Evolutionary conservation across 1,140 invertebrate genomes (phyloP), one percentile per base, ranked within the genome.

Genomic region (Papilio glaucus): DNA sequence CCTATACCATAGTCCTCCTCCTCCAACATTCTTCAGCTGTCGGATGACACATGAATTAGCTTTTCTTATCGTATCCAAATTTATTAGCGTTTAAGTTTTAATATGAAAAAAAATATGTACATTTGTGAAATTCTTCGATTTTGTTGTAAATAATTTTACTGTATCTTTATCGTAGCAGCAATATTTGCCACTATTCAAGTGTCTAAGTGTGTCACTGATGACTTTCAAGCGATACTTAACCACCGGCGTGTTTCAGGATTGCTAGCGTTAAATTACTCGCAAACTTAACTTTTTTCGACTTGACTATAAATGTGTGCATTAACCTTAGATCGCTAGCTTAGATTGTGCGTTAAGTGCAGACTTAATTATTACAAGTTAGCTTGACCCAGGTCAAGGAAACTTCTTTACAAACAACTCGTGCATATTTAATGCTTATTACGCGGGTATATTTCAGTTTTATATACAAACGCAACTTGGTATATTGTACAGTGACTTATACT

Each of bases 231-330:
- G 7, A 53, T 21, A 57, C 18, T 49, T 53, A 45, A 29, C 45
- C 9, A 15, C n/a, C 4, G n/a, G 24, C n/a, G 67, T 42, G 41
- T 53, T n/a, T 69, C 42, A 33, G n/a, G 12, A 26, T 8, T 45
- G 21, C 12, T 69, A 37, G n/a, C 65, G 33, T 49, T 29, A 69
- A 69, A 69, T 69, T 49, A 69, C 63, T 45, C 6, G 42, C 67
- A 15, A 49, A 37, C 67, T 69, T 15, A 69, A 53, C 67, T 69
- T 69, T 69, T 69, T 65, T 69, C 41, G 26, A 69, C 67, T 21
- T 69, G 67, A 69, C 67, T 69, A 37, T 33, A 69, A 69, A 69
- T 69, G 42, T 69, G 67, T 69, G 67, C 18, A 69, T 69, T 69
- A 69, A 69, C 67, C 67, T 69, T 69, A 69, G 67, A 69, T 69